These are phyloP conservation scores for Steromphala cineraria DNA, from an alignment of 2,888 invertebrate genomes.

Conservation along the genomic window DNA sequence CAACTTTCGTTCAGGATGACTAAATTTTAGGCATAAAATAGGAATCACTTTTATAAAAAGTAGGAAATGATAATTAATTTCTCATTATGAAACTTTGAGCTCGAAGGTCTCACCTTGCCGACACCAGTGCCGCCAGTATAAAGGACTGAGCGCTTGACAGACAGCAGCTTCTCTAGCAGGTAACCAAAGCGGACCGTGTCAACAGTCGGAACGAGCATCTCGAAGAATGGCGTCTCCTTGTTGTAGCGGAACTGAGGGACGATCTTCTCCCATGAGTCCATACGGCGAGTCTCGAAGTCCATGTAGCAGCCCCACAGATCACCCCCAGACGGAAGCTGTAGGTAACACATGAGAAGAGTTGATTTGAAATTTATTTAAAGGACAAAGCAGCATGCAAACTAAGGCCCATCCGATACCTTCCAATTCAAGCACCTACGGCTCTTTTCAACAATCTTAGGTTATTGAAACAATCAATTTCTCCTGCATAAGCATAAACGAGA, in stretches of 20 bases:
- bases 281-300: constrained; percentile 82
- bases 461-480: no score
- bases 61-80: no score
- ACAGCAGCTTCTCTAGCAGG: constrained; percentile 85
- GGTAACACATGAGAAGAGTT: neutral
- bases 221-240: constrained; percentile 86
- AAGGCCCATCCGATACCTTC: neutral
- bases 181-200: constrained; percentile 92
- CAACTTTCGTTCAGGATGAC: no score
- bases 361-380: no score
- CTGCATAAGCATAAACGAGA: no score
- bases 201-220: constrained; percentile 92
- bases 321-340: constrained; percentile 83
- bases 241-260: constrained; percentile 86
- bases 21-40: no score
- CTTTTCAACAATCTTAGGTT: no score
- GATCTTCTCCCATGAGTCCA: constrained; percentile 88
- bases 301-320: constrained; percentile 87
- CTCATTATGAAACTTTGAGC: no score
- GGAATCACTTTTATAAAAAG: no score
- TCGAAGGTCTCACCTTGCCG: constrained; percentile 80
- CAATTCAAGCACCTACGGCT: no score
- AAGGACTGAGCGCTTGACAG: constrained; percentile 86
- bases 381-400: no score
- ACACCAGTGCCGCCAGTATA: constrained; percentile 94